Base-by-base conservation (phyloP, 2,113 vertebrate species). In the Oryzias melastigma region DNA sequence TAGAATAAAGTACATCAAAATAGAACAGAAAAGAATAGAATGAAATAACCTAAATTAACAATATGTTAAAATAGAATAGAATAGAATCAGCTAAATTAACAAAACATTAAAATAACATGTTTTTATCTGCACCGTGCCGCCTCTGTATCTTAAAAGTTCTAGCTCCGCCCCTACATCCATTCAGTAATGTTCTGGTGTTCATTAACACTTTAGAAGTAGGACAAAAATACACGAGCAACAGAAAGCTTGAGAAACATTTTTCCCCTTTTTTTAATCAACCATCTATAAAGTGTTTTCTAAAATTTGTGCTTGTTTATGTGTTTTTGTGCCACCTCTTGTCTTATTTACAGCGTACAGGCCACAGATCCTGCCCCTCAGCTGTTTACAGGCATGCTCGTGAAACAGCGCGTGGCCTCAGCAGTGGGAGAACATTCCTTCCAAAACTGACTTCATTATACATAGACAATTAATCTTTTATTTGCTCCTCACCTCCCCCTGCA, bases 381-480 rank as follows among this genome's bases (percentile, higher is more conserved):
- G 15, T 14, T 12, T 35, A 1, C 14, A 20, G 1, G n/a, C 45
- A 20, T 17, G 27, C 44, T 43, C 10, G 18, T 10, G n/a, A 44
- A 20, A 61, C 55, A 41, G 35, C 44, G 27, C 19, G 43, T 17
- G 20, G 52, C 20, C 22, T 7, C 22, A 45, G 56, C 24, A 53
- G 70, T 14, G 17, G 59, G 46, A 58, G 18, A 79, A 40, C 27
- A 41, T 45, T 48, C 25, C 44, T 66, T 67, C 58, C 54, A 58
- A 68, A 57, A 40, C 13, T 58, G 74, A 73, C 73, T 85, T 86
- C 68, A 79, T 81, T 66, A 65, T 80, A 63, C 50, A 71, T 50
- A 73, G 52, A 48, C 46, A 52, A 88, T 91, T 55, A 87, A 91
- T 86, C 69, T 91, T 91, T 91, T 58, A 89, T 91, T 64, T 45